phyloP scores from a whole-genome alignment of 2,888 invertebrate genomes.

The Pheosia gnoma region DNA sequence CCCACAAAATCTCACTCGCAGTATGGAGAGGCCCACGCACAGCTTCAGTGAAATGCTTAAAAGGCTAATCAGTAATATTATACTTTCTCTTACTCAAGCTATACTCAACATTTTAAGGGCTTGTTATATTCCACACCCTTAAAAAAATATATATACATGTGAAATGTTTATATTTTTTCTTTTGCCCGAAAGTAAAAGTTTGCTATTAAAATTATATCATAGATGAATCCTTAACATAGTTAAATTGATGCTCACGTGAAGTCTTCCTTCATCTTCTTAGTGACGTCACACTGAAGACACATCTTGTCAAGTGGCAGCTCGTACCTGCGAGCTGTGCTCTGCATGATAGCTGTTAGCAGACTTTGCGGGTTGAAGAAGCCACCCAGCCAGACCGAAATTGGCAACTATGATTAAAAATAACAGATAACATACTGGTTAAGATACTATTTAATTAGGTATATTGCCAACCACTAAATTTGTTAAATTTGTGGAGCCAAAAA shows the following conservation, averaged over 20 bases:
- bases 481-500: too few species aligned
- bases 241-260: constrained; percentile 87
- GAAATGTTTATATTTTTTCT: too few species aligned
- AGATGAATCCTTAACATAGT: background rate
- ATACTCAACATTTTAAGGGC: too few species aligned
- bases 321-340: constrained; percentile 96
- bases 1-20: too few species aligned
- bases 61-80: too few species aligned
- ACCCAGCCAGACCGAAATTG: constrained; percentile 96
- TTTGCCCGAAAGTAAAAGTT: too few species aligned
- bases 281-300: constrained; percentile 98
- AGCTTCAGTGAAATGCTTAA: too few species aligned
- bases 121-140: too few species aligned
- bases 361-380: constrained; percentile 99
- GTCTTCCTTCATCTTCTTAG: constrained; percentile 98
- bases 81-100: too few species aligned
- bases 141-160: too few species aligned
- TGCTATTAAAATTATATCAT: background rate
- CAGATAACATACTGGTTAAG: background rate
- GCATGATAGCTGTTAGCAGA: constrained; percentile 98
- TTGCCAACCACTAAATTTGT: background rate
- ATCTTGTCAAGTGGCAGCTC: constrained; percentile 97
- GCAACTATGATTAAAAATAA: constrained; percentile 84
- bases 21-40: too few species aligned
- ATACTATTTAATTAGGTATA: too few species aligned